These are phyloP conservation scores for Periphyllus acericola DNA, from an alignment of 2,888 invertebrate genomes.

Conservation along the genomic window DNA sequence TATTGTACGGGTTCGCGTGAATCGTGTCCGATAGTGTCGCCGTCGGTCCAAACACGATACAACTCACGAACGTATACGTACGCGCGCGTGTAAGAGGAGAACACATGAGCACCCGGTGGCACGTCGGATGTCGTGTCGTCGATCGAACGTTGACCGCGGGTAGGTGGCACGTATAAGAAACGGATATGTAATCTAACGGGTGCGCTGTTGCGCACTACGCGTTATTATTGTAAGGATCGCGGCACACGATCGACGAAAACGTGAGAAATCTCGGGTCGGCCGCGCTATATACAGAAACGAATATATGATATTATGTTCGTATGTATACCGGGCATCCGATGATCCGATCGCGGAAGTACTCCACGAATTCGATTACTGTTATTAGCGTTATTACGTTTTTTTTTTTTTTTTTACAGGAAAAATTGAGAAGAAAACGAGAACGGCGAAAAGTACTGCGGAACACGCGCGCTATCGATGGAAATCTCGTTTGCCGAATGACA, in stretches of 20 bases:
- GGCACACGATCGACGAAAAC: constrained; percentile 28
- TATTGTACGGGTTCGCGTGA: constrained; percentile 18
- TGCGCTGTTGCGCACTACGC: background rate
- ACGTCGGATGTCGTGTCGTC: constrained; percentile 46
- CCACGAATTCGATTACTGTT: constrained; percentile 6
- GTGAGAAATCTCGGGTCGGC: constrained; percentile 23
- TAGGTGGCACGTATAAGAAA: too few relatives aligned
- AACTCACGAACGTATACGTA: background rate
- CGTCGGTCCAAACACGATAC: background rate
- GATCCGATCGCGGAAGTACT: background rate
- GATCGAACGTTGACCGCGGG: background rate
- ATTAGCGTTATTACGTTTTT: background rate
- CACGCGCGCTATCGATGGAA: background rate
- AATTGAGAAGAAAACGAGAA: background rate
- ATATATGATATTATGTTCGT: background rate
- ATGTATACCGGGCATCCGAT: background rate
- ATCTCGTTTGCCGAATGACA: constrained; percentile 1
- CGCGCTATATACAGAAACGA: background rate
- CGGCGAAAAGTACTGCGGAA: background rate
- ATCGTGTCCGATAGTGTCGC: constrained; percentile 37
- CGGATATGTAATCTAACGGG: background rate
- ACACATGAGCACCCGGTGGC: constrained; percentile 9
- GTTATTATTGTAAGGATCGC: constrained; percentile 8
- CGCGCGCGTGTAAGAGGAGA: too few relatives aligned
- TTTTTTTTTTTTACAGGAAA: background rate